Evolutionary conservation across 1,140 invertebrate species (phyloP).

Genomic region (Musca domestica): DNA sequence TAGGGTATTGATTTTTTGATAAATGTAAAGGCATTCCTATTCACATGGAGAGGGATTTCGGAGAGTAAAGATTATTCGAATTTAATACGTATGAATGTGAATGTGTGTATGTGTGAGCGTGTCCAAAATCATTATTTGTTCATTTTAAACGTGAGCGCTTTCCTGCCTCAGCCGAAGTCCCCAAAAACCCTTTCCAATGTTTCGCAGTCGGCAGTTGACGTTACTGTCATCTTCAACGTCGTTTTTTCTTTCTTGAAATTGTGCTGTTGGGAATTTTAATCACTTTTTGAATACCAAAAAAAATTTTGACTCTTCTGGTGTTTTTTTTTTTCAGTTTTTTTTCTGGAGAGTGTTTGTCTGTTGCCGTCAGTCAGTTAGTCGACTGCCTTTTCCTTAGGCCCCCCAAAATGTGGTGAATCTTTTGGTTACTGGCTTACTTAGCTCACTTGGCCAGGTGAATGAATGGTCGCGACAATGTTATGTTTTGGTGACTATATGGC

Average conservation of each 20-base stretch:
- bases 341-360: not conserved
- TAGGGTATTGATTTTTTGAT: too few species aligned
- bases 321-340: not conserved
- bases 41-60: too few species aligned
- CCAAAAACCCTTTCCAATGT: conserved; percentile 14
- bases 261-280: conserved; percentile 18
- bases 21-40: too few species aligned
- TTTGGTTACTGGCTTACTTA: not conserved
- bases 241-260: conserved; percentile 11
- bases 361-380: not conserved
- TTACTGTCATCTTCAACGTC: not conserved
- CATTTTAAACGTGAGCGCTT: not conserved
- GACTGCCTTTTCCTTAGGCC: conserved; percentile 14
- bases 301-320: not conserved
- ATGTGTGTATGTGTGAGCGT: not conserved
- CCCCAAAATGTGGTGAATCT: not conserved
- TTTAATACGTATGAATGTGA: too few species aligned
- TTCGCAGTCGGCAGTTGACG: not conserved
- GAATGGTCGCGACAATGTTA: not conserved
- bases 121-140: not conserved
- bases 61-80: not conserved
- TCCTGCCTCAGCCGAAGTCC: too few species aligned
- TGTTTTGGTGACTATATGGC: conserved; percentile 20
- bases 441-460: too few species aligned
- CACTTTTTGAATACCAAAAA: conserved; percentile 14